Conservation (phyloP, 2,888 invertebrate species). For the Pandemis heparana region DNA sequence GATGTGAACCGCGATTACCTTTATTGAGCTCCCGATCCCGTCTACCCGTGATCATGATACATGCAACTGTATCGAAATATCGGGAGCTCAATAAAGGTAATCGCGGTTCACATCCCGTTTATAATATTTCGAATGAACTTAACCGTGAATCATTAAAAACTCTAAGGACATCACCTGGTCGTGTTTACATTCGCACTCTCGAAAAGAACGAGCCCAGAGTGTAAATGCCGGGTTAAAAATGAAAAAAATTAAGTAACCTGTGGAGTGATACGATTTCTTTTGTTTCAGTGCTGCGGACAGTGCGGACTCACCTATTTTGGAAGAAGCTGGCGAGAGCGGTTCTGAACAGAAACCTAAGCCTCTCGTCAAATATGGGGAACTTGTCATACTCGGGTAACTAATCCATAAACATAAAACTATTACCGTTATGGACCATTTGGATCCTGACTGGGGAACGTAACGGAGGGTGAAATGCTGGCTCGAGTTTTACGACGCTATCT, state of each 20-base stretch:
- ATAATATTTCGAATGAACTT: too few species aligned
- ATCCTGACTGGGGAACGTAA: background rate
- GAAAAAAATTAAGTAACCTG: background rate
- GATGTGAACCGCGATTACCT: too few species aligned
- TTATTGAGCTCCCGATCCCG: too few species aligned
- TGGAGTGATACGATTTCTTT: slow-evolving; percentile 42
- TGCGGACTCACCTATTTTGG: slow-evolving; percentile 91
- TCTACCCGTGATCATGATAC: too few species aligned
- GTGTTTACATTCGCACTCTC: too few species aligned
- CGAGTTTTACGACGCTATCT: background rate
- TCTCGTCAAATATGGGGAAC: slow-evolving; percentile 95
- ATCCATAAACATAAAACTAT: slow-evolving; percentile 25
- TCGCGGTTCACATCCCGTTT: too few species aligned
- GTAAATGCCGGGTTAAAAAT: too few species aligned
- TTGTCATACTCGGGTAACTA: slow-evolving; percentile 96
- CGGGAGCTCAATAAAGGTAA: too few species aligned
- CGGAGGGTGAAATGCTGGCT: slow-evolving; percentile 1
- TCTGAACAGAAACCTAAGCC: slow-evolving; percentile 92
- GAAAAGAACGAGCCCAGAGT: too few species aligned
- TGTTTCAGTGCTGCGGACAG: slow-evolving; percentile 84
- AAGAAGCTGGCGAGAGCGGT: slow-evolving; percentile 91
- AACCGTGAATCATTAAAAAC: too few species aligned
- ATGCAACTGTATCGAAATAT: too few species aligned
- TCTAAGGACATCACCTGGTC: too few species aligned
- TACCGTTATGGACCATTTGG: background rate